Base-by-base conservation (phyloP, 1,140 invertebrate genomes). In the Contarinia nasturtii region DNA sequence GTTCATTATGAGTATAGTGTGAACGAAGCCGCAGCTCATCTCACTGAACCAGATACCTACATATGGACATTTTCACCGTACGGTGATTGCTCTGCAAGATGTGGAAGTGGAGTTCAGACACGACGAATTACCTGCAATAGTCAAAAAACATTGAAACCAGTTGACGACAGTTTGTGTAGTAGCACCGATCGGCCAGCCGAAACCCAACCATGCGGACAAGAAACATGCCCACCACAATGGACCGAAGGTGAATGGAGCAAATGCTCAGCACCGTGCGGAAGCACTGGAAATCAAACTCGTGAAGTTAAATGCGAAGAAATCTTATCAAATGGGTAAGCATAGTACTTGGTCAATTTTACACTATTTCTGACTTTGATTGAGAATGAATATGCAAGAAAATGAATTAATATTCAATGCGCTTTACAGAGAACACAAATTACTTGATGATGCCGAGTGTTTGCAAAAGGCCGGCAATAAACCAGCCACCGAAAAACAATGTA, bases 1-100 rank as follows among this genome's bases (percentile, higher is more conserved):
- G 76, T 96, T 5, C 66, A 81, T 48, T 95, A 93, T 61, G 85
- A 94, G 58, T 97, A 94, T 67, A 93, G 86, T 51, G 71, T 94
- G 17, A 86, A 87, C 0, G 77, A 77, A 38, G 75, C 74, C 19
- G 66, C 82, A 4, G 75, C 76, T 8, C 72, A 76, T 14, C 73
- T 67, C 45, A 64, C 72, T 1, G 71, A 78, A 52, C 71, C 76
- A 37, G 79, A 83, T 48, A 73, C 71, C 21, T 93, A 92, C 60
- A 68, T 71, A 8, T 93, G 88, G 87, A 72, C 77, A 7, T 74
- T 73, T 55, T 82, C 79, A 34, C 76, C 82, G 49, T 96, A 84
- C 64, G 76, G 78, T 4, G 67, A 74, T 1, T 97, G 92, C 63
- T 82, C 76, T 48, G 73, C 72, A 2, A 72, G 77, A 7, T 97